Base-by-base conservation (phyloP, 2,888 invertebrate species). In the Agapostemon virescens region DNA sequence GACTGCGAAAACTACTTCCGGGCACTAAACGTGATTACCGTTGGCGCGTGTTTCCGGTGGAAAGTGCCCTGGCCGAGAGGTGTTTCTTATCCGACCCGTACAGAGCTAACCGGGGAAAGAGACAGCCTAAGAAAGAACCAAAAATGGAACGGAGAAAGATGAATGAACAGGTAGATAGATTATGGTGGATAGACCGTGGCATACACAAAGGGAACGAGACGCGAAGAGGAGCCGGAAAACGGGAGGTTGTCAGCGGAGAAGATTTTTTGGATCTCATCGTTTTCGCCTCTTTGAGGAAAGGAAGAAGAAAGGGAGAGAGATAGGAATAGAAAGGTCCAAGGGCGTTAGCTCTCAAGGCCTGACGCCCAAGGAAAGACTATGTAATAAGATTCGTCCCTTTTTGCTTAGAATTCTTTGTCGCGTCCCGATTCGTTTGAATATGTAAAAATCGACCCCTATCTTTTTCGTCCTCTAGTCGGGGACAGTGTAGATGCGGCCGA, bases 1-100 rank as follows among this genome's bases (percentile, higher is more conserved):
- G 26, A 38, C 33, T n/a, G 30, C 40, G 30, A n/a, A 58, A 71
- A 76, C 58, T 69, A 38, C 68, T 75, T 49, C 49, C 67, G 69
- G 58, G 11, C 67, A 23, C 49, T 58, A 45, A 78, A 77, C 58
- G 40, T 74, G 74, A 84, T 79, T 79, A 73, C 69, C n/a, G 17
- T 36, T 4, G 20, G 52, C 23, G 17, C 11, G 58, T 74, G 66
- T 74, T 79, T 77, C 58, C 64, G 17, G 1, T 61, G 4, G n/a
- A 20, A 26, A 52, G 40, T 30, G 20, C 15, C 9, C 13, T 55
- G 33, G 26, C 42, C n/a, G 26, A 17, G 17, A 49, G 17, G 17
- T 33, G 61, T 61, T 61, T 30, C 61, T 33, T 20, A 33, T 61
- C 55, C 55, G 26, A 17, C 26, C 40, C 1, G 40, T 7, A 26